Conservation (phyloP, 2,888 invertebrate species). For the Agonopterix alstromeriana region DNA sequence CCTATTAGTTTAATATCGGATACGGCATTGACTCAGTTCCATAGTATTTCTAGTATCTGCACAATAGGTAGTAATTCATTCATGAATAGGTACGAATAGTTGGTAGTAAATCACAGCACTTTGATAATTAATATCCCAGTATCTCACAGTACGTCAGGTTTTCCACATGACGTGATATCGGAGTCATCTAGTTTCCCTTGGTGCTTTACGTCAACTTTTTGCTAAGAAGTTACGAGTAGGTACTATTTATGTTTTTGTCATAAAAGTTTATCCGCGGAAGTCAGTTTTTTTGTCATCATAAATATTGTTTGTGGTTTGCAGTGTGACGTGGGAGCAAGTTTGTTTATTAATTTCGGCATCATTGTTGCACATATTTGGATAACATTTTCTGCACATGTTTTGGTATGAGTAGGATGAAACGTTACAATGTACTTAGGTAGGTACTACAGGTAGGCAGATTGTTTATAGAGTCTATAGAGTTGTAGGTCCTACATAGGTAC, state of each 20-base stretch:
- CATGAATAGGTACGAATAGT: not conserved
- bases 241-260: not conserved
- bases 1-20: slow-evolving; percentile 13
- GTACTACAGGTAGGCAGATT: no score
- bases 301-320: no score
- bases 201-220: not conserved
- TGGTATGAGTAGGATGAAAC: no score
- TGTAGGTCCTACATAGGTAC: no score
- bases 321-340: no score
- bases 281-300: not conserved
- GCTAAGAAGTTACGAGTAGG: no score
- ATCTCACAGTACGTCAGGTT: not conserved
- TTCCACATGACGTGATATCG: slow-evolving; percentile 1
- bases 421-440: no score
- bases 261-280: not conserved
- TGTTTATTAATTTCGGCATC: no score
- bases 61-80: not conserved
- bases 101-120: slow-evolving; percentile 9
- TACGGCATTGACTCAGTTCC: not conserved
- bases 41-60: not conserved
- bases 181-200: slow-evolving; percentile 8
- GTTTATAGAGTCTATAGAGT: no score
- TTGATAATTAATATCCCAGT: slow-evolving; percentile 2
- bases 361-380: no score
- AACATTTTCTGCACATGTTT: no score